Evolutionary conservation across 2,113 vertebrate genomes (phyloP).

Genomic region (Panthera tigris): DNA sequence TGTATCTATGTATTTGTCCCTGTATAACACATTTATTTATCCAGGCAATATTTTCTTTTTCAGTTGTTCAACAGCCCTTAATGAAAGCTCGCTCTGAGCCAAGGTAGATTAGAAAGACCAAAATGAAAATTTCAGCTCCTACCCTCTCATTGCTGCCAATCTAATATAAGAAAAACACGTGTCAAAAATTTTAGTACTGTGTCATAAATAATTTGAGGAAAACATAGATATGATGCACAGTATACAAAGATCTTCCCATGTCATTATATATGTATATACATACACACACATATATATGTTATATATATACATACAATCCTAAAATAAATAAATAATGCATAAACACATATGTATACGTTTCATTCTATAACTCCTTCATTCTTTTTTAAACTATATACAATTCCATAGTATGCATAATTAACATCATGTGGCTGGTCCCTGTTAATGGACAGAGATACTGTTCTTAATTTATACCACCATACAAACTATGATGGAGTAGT

Average conservation of each 20-base stretch:
- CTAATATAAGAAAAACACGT: background rate
- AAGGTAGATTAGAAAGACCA: background rate
- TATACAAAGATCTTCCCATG: background rate
- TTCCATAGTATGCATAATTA: background rate
- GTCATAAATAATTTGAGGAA: background rate
- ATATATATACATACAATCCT: background rate
- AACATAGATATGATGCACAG: background rate
- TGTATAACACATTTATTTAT: background rate
- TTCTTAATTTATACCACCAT: background rate
- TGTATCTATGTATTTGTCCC: background rate
- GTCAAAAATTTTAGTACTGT: background rate
- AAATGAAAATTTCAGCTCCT: background rate
- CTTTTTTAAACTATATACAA: background rate
- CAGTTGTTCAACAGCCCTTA: background rate
- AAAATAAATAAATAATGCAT: background rate
- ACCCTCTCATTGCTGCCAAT: background rate
- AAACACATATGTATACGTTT: background rate
- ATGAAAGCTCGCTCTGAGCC: background rate
- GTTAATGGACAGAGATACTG: too few relatives aligned
- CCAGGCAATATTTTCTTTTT: background rate
- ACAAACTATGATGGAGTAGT: background rate
- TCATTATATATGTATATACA: too few relatives aligned
- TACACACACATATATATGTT: too few relatives aligned
- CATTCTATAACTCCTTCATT: background rate
- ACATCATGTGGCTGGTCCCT: background rate